phyloP scores from a whole-genome alignment of 2,797 vertebrate species.

The Alexandromys oeconomus region DNA sequence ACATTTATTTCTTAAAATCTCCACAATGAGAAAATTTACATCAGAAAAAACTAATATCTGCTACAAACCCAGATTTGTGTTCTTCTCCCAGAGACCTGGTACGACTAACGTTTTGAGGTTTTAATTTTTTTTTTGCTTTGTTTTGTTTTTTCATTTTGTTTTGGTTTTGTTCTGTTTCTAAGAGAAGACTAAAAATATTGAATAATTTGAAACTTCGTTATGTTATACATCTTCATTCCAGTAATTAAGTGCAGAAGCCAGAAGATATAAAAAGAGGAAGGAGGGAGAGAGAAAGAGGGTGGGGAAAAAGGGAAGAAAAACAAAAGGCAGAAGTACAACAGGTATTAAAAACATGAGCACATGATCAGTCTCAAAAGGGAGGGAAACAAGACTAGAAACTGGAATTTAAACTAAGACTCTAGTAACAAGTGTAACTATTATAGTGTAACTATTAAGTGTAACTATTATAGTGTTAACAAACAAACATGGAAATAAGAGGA shows the following conservation, averaged over 20 bases:
- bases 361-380: not conserved
- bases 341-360: not conserved
- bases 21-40: not conserved
- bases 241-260: not conserved
- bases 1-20: not conserved
- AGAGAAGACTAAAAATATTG: not conserved
- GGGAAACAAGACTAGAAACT: not conserved
- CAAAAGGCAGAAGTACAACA: not conserved
- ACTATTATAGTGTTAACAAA: constrained; percentile 16
- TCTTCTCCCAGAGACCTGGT: not conserved
- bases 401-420: not conserved
- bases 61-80: not conserved
- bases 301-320: not conserved
- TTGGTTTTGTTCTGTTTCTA: not conserved
- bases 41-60: not conserved
- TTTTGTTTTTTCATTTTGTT: not conserved
- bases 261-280: not conserved
- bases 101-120: not conserved
- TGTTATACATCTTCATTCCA: not conserved
- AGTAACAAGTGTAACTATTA: not conserved
- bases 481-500: not conserved
- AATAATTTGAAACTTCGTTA: constrained; percentile 18
- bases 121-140: not conserved
- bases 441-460: not conserved
- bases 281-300: too few relatives aligned